A percentile compares a stretch with the other conserved stretches of the same genome.
These are phyloP conservation scores for Hirtodrosophila duncani DNA, from an alignment of 2,888 invertebrate genomes.

Conservation along the genomic window DNA sequence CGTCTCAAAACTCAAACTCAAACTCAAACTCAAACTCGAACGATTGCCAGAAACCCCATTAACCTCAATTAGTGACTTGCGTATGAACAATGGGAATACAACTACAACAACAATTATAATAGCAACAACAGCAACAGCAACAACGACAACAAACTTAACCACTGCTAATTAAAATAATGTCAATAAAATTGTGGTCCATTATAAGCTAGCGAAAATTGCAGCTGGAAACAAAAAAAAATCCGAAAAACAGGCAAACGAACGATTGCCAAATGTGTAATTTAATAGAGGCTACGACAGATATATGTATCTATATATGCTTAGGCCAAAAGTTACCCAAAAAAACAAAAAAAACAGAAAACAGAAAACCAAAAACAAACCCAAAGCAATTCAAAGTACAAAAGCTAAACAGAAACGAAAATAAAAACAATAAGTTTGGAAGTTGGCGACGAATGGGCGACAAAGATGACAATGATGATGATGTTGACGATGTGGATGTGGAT, in stretches of 20 bases:
- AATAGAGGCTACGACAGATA: conserved; percentile 47
- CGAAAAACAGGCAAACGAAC: conserved; percentile 18
- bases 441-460: conserved; percentile 24
- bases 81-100: conserved; percentile 44
- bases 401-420: conserved; percentile 59
- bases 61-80: conserved; percentile 74
- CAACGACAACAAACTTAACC: conserved; percentile 4
- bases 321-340: conserved; percentile 59
- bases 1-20: conserved; percentile 11
- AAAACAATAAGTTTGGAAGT: conserved; percentile 67
- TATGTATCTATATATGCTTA: conserved; percentile 17
- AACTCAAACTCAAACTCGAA: conserved; percentile 38
- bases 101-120: conserved; percentile 25
- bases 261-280: conserved; percentile 69
- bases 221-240: conserved; percentile 25
- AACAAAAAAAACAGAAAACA: conserved; percentile 1
- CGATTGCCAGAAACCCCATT: conserved; percentile 70
- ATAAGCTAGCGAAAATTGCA: conserved; percentile 67
- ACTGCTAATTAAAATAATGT: conserved; percentile 74
- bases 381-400: conserved; percentile 63
- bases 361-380: conserved; percentile 21
- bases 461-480: conserved; percentile 34
- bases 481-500: not conserved
- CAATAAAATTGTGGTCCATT: conserved; percentile 74
- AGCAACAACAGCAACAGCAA: conserved; percentile 18